phyloP scores from a whole-genome alignment of 2,888 invertebrate species.

The Pyrocoelia pectoralis region DNA sequence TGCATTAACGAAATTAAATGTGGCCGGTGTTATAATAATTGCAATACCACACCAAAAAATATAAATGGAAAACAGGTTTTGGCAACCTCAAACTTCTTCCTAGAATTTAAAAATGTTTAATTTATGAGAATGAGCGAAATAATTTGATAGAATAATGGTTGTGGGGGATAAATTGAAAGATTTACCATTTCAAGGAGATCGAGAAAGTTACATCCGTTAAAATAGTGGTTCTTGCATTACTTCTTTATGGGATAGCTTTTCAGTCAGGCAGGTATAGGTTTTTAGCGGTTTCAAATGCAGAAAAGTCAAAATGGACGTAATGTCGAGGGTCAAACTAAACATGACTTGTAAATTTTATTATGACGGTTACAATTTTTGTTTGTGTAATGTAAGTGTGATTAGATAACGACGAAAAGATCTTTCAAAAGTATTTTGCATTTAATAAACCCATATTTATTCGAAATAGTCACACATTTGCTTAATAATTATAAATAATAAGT shows the following conservation, averaged over 20 bases:
- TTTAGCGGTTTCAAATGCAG: no score
- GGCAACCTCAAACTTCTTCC: conserved; percentile 17
- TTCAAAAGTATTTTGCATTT: neutral
- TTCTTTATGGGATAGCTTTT: no score
- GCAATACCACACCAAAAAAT: neutral
- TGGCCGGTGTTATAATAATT: neutral
- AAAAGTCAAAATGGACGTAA: no score
- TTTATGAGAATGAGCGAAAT: conserved; percentile 38
- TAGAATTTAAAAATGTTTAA: conserved; percentile 24
- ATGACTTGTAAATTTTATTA: no score
- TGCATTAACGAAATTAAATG: neutral
- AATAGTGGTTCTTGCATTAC: neutral
- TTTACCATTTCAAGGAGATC: conserved; percentile 41
- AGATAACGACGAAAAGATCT: neutral
- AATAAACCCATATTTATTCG: neutral
- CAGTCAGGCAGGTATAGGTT: no score
- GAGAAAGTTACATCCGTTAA: conserved; percentile 16
- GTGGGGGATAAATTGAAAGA: conserved; percentile 30
- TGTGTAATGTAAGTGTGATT: neutral
- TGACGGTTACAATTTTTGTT: neutral
- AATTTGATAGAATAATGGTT: conserved; percentile 39
- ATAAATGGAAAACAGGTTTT: conserved; percentile 17
- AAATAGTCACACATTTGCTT: neutral
- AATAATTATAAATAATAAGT: neutral
- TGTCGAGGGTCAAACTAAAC: no score